Base-by-base conservation (phyloP, 2,113 vertebrate genomes). In the Myodes glareolus region DNA sequence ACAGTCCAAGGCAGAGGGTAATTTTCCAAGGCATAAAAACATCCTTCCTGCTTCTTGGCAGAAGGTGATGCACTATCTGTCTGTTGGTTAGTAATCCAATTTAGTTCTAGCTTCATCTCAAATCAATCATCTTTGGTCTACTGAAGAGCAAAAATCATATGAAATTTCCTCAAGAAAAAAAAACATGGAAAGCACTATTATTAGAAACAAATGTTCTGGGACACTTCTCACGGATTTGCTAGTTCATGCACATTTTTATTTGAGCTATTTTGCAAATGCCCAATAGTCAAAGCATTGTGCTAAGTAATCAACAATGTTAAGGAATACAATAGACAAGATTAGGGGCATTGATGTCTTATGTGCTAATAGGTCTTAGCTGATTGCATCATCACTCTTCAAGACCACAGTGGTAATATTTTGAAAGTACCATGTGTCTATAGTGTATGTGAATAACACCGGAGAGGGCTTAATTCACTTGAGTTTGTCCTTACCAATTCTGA, bases 401-500 rank as follows among this genome's bases (percentile, higher is more conserved):
- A 91, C 47, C 14, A 70, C 72, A 14, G 42, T 73, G 0, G 7
- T 68, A 58, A n/a, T 76, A 47, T 36, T 92, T 39, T 89, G 11
- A 70, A 47, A 88, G 31, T 39, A 95, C 67, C 67, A 73, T 91
- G 68, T 21, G 93, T 39, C 5, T 55, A 72, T 2, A 47, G 13
- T 7, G 25, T 23, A 84, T 50, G 33, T 77, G 1, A 21, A 73
- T 67, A 86, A 45, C 29, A 47, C 65, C 21, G 88, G 1, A 17
- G 16, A 94, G 17, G 3, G 17, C 19, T 21, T 75, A 33, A 27
- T 42, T 16, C 76, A 86, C 33, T 65, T 95, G 39, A 58, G 87
- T 91, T 39, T 91, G 42, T 91, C 90, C 63, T 11, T 39, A 45
- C 89, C 93, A 89, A 87, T 94, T 94, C 45, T 73, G 58, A 88